phyloP scores from a whole-genome alignment of 2,888 invertebrate genomes.

The Teinopalpus imperialis region DNA sequence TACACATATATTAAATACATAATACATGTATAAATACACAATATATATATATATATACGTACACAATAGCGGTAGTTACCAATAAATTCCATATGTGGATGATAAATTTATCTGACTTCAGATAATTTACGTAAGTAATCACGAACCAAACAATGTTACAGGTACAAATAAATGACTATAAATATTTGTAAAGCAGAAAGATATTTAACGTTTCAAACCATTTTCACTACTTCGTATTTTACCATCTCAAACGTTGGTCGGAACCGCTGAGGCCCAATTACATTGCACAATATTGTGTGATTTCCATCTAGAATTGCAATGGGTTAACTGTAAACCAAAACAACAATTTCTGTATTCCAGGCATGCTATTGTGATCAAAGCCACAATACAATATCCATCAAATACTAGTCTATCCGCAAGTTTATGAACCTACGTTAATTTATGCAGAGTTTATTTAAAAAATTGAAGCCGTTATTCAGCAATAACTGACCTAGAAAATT shows the following conservation, averaged over 20 bases:
- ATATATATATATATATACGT: too few species aligned
- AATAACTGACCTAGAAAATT: slow-evolving; percentile 6
- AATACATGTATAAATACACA: too few species aligned
- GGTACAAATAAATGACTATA: too few species aligned
- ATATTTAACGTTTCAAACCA: too few species aligned
- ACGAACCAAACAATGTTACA: too few species aligned
- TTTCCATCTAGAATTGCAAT: slow-evolving; percentile 17
- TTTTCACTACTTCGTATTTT: not conserved
- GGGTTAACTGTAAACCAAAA: slow-evolving; percentile 18
- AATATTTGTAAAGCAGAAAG: too few species aligned
- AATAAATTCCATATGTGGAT: too few species aligned
- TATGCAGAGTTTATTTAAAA: slow-evolving; percentile 14
- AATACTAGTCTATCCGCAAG: slow-evolving; percentile 14
- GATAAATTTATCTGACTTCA: too few species aligned
- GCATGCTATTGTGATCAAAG: slow-evolving; percentile 24
- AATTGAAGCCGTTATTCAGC: not conserved
- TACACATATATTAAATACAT: too few species aligned
- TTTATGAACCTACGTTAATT: slow-evolving; percentile 15
- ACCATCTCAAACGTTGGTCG: not conserved
- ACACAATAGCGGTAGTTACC: too few species aligned
- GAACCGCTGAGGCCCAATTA: slow-evolving; percentile 6
- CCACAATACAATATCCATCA: slow-evolving; percentile 26
- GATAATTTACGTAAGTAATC: too few species aligned
- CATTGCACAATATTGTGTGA: slow-evolving; percentile 17
- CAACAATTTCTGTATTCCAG: slow-evolving; percentile 22